These are phyloP conservation scores for Callimorpha dominula DNA, from an alignment of 2,888 invertebrate species.

Conservation along the genomic window DNA sequence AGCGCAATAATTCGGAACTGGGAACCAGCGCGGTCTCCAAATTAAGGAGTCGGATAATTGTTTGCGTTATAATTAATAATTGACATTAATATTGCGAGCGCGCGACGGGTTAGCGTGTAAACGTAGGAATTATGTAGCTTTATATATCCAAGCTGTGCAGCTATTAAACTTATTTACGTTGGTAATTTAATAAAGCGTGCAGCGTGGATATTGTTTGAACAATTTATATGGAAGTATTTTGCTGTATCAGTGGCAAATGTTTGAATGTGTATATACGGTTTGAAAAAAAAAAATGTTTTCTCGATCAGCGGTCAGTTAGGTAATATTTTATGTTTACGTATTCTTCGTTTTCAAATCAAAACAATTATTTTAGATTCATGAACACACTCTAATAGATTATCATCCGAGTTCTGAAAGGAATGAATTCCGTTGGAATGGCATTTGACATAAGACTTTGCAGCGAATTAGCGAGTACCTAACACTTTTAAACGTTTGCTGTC, in stretches of 20 bases:
- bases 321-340: too few relatives aligned
- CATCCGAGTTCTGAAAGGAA: too few relatives aligned
- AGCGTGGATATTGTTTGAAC: slow-evolving; percentile 23
- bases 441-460: too few relatives aligned
- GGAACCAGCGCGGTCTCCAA: slow-evolving; percentile 72
- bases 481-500: too few relatives aligned
- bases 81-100: slow-evolving; percentile 72
- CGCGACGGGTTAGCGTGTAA: slow-evolving; percentile 48
- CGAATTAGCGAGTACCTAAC: too few relatives aligned
- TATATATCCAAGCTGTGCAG: slow-evolving; percentile 47
- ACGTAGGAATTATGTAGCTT: slow-evolving; percentile 32
- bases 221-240: slow-evolving; percentile 22
- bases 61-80: slow-evolving; percentile 81
- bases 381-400: too few relatives aligned
- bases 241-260: slow-evolving; percentile 4
- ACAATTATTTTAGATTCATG: too few relatives aligned
- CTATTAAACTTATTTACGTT: slow-evolving; percentile 43
- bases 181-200: slow-evolving; percentile 43
- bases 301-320: too few relatives aligned
- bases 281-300: too few relatives aligned
- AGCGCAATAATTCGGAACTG: slow-evolving; percentile 80
- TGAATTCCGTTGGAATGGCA: too few relatives aligned
- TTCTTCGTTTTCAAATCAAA: too few relatives aligned
- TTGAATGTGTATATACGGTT: background rate
- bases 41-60: slow-evolving; percentile 78